These are phyloP conservation scores for Dendroctonus ponderosae DNA, from an alignment of 1,140 invertebrate genomes.

Conservation along the genomic window DNA sequence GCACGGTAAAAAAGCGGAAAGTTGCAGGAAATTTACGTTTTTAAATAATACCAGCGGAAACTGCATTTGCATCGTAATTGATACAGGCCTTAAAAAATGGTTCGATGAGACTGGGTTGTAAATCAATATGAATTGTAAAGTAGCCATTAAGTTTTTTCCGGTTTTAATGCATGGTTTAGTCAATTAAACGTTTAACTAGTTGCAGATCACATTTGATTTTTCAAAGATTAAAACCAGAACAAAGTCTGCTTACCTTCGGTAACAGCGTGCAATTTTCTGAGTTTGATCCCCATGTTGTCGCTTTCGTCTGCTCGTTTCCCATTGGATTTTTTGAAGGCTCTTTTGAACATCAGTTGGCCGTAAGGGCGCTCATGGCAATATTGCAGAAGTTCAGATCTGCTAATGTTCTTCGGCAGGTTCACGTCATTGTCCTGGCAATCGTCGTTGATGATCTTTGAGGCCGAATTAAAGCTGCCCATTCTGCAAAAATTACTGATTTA, in stretches of 20 bases:
- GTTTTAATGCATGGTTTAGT: background rate
- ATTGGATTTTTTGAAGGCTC: conserved; percentile 48
- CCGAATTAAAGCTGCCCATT: conserved; percentile 73
- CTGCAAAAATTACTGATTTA: conserved; percentile 50
- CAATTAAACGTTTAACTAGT: background rate
- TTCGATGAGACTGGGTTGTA: too few relatives aligned
- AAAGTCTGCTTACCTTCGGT: conserved; percentile 47
- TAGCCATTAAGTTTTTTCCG: background rate
- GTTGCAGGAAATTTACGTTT: too few relatives aligned
- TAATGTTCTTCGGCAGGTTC: conserved; percentile 54
- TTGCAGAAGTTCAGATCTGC: conserved; percentile 55
- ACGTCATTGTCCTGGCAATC: conserved; percentile 65
- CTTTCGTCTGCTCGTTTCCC: conserved; percentile 5
- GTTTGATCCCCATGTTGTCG: conserved; percentile 46
- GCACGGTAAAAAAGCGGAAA: too few relatives aligned
- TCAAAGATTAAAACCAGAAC: background rate
- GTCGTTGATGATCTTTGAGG: conserved; percentile 64
- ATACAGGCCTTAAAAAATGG: too few relatives aligned
- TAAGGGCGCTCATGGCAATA: conserved; percentile 54
- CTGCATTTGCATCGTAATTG: too few relatives aligned
- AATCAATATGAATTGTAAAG: too few relatives aligned
- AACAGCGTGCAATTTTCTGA: conserved; percentile 52
- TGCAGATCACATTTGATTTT: background rate
- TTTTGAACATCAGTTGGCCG: conserved; percentile 52
- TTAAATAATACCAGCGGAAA: too few relatives aligned